A percentile compares a stretch with the other conserved stretches of the same genome.
Evolutionary conservation across 2,113 vertebrate species (phyloP).

Genomic region (Pao palembangensis): DNA sequence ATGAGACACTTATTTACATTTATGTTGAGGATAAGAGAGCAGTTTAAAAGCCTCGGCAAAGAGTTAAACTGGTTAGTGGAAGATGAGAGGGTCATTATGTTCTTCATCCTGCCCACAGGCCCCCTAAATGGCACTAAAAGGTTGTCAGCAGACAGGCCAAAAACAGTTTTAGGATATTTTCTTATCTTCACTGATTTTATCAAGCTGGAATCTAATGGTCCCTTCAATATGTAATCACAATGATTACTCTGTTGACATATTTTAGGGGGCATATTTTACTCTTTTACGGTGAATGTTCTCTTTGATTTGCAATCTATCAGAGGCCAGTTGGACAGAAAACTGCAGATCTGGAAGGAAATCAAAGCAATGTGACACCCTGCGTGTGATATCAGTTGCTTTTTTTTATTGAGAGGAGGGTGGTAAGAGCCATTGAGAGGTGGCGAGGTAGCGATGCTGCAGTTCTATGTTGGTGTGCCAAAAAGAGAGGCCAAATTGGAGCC

Average conservation of each 20-base stretch:
- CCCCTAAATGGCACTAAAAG: slow-evolving; percentile 42
- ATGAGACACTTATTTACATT: slow-evolving; percentile 68
- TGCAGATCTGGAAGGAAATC: slow-evolving; percentile 37
- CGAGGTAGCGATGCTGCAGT: neutral
- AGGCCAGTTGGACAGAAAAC: slow-evolving; percentile 19
- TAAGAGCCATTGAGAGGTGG: slow-evolving; percentile 2
- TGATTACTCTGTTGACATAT: slow-evolving; percentile 5
- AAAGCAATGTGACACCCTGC: slow-evolving; percentile 33
- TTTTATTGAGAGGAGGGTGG: neutral
- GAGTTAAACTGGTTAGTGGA: slow-evolving; percentile 62
- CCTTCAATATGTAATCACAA: slow-evolving; percentile 18
- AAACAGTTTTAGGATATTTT: slow-evolving; percentile 1
- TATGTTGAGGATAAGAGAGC: slow-evolving; percentile 37
- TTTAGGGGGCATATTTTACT: neutral
- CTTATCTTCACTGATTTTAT: slow-evolving; percentile 25
- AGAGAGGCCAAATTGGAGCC: slow-evolving; percentile 15
- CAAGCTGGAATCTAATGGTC: slow-evolving; percentile 20
- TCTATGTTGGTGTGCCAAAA: slow-evolving; percentile 45
- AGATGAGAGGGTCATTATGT: slow-evolving; percentile 54
- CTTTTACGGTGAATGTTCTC: slow-evolving; percentile 1
- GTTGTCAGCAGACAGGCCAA: slow-evolving; percentile 40
- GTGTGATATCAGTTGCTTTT: slow-evolving; percentile 3
- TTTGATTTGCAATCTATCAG: slow-evolving; percentile 21
- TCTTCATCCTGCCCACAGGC: slow-evolving; percentile 33
- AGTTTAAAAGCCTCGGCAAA: slow-evolving; percentile 41